A percentile compares a stretch with the other conserved stretches of the same genome.
These are phyloP conservation scores for Chrysolina americana DNA, from an alignment of 2,888 invertebrate species.

Conservation along the genomic window DNA sequence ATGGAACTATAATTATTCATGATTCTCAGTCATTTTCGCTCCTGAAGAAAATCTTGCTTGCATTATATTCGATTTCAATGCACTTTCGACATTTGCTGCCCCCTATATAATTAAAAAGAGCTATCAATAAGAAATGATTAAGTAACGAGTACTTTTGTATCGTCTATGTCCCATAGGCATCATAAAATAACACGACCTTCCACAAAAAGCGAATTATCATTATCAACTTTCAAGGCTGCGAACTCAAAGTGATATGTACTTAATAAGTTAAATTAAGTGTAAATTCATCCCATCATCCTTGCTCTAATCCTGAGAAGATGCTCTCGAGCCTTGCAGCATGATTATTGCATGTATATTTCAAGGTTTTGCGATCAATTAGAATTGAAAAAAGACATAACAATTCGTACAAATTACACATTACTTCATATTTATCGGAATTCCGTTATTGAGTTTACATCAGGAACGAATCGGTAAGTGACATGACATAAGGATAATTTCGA, in stretches of 20 bases:
- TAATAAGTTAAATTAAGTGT: conserved; percentile 41
- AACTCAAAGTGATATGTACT: conserved; percentile 39
- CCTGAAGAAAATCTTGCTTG: not conserved
- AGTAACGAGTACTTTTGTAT: not conserved
- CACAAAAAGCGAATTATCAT: conserved; percentile 36
- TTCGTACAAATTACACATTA: conserved; percentile 2
- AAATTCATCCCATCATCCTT: conserved; percentile 45
- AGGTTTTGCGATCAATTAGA: conserved; percentile 24
- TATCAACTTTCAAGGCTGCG: conserved; percentile 38
- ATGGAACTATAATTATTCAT: too few relatives aligned
- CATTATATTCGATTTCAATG: not conserved
- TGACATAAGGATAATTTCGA: not conserved
- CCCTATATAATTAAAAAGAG: not conserved
- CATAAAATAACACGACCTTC: conserved; percentile 40
- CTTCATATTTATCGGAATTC: not conserved
- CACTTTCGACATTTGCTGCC: not conserved
- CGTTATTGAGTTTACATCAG: not conserved
- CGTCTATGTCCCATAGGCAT: not conserved
- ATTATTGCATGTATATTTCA: conserved; percentile 32
- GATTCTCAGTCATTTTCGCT: too few relatives aligned
- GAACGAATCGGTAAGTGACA: conserved; percentile 19
- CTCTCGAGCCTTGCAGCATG: conserved; percentile 34
- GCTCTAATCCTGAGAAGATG: conserved; percentile 49
- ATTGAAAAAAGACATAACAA: not conserved
- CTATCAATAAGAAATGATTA: not conserved